Conservation (phyloP, 2,113 vertebrate genomes). For the Chrysochloris asiatica region DNA sequence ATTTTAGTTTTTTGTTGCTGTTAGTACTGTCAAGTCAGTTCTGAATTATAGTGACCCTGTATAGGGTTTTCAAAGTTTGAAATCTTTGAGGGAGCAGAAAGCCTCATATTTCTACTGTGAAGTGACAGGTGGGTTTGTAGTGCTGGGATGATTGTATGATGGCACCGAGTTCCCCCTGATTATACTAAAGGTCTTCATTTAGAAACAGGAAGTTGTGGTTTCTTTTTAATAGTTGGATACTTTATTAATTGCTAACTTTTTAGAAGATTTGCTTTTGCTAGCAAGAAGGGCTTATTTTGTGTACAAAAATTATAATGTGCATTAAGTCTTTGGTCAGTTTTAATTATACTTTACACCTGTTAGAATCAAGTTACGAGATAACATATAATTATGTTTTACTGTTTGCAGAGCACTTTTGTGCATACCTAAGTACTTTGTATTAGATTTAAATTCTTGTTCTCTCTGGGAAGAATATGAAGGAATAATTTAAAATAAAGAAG, state of each 20-base stretch:
- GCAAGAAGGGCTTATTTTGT: background rate
- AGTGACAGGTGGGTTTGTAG: too few species aligned
- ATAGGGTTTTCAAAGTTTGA: too few species aligned
- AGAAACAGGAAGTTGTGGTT: background rate
- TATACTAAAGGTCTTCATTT: background rate
- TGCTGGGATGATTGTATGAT: too few species aligned
- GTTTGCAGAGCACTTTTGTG: background rate
- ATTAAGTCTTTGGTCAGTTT: constrained; percentile 6
- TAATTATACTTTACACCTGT: background rate
- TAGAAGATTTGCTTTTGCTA: constrained; percentile 1
- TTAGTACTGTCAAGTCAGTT: too few species aligned
- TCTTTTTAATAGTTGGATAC: constrained; percentile 38
- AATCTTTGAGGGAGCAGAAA: too few species aligned
- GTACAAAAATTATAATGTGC: background rate
- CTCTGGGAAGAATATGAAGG: constrained; percentile 20
- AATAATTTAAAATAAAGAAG: background rate
- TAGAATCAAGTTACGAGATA: constrained; percentile 25
- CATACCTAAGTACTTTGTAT: background rate
- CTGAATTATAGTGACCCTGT: too few species aligned
- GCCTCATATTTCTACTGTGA: too few species aligned
- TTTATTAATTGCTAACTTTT: constrained; percentile 28
- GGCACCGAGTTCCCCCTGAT: too few species aligned
- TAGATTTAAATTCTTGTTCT: background rate
- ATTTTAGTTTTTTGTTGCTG: constrained; percentile 12
- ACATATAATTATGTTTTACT: background rate